A percentile compares a stretch with the other conserved stretches of the same genome.
phyloP scores from a whole-genome alignment of 2,113 vertebrate genomes.

The Seriola quinqueradiata region DNA sequence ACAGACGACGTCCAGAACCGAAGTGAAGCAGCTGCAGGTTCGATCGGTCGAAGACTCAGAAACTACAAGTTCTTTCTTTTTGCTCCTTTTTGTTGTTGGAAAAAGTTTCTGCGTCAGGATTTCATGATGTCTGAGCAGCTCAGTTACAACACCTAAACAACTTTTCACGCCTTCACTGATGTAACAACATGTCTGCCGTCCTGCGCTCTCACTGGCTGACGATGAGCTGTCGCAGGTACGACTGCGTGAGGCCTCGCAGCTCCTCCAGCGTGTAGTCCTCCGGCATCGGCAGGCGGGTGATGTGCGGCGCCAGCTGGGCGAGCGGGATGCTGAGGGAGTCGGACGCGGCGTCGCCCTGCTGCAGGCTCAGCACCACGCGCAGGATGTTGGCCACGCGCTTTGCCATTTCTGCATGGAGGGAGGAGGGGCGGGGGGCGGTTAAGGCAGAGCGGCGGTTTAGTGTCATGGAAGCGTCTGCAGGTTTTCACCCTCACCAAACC shows the following conservation, averaged over 20 bases:
- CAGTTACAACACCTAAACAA: background rate
- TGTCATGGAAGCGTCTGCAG: background rate
- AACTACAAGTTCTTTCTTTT: background rate
- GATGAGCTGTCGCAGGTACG: constrained; percentile 91
- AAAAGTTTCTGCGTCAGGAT: background rate
- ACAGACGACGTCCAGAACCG: background rate
- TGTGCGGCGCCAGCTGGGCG: constrained; percentile 89
- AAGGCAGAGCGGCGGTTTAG: no score
- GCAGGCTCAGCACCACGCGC: constrained; percentile 91
- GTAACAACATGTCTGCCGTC: background rate
- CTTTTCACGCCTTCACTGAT: background rate
- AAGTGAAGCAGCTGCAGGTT: background rate
- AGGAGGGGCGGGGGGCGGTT: background rate
- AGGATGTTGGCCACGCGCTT: constrained; percentile 94
- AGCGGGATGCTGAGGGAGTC: constrained; percentile 85
- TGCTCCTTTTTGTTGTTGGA: background rate
- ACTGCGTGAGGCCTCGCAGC: constrained; percentile 92
- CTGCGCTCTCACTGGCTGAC: constrained; percentile 71
- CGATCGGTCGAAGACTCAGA: background rate
- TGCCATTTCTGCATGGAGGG: constrained; percentile 90
- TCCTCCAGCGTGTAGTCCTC: constrained; percentile 97
- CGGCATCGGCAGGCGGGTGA: constrained; percentile 93
- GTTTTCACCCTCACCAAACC: background rate
- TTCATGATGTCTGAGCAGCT: background rate
- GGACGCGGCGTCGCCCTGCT: constrained; percentile 81